A percentile compares a stretch with the other conserved stretches of the same genome.
Conservation (phyloP, 2,113 vertebrate species). For the Pedetes capensis region DNA sequence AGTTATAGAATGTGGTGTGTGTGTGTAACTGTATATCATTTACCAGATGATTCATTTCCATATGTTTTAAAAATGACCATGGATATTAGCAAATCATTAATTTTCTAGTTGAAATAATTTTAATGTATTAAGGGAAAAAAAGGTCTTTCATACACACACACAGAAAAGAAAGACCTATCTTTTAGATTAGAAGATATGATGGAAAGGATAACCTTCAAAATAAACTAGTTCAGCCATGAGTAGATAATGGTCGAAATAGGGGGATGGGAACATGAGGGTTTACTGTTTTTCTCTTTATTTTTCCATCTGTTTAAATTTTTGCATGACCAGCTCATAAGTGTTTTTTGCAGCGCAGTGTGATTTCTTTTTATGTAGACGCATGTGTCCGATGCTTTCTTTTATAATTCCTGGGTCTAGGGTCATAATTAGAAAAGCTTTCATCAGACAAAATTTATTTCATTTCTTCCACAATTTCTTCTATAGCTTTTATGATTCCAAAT, state of each 20-base stretch:
- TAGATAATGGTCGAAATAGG: background rate
- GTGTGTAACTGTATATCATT: background rate
- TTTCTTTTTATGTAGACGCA: background rate
- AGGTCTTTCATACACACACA: background rate
- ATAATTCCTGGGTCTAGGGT: background rate
- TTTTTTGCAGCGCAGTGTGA: background rate
- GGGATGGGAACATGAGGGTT: background rate
- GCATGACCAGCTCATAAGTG: background rate
- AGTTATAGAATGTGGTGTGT: background rate
- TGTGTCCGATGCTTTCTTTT: background rate
- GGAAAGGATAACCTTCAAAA: constrained; percentile 5
- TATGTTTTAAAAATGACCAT: constrained; percentile 8
- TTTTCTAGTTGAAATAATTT: constrained; percentile 3
- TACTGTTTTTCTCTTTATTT: background rate
- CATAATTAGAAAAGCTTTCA: constrained; percentile 37
- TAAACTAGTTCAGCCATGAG: background rate
- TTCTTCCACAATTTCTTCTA: background rate
- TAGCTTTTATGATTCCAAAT: background rate
- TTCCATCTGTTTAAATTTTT: background rate
- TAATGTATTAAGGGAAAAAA: background rate
- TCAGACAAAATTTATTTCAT: background rate
- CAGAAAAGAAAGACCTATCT: background rate
- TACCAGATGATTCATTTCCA: background rate
- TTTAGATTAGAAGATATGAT: background rate
- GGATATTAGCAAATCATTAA: background rate